These are phyloP conservation scores for Rosalia funebris DNA, from an alignment of 2,888 invertebrate species.

Conservation along the genomic window DNA sequence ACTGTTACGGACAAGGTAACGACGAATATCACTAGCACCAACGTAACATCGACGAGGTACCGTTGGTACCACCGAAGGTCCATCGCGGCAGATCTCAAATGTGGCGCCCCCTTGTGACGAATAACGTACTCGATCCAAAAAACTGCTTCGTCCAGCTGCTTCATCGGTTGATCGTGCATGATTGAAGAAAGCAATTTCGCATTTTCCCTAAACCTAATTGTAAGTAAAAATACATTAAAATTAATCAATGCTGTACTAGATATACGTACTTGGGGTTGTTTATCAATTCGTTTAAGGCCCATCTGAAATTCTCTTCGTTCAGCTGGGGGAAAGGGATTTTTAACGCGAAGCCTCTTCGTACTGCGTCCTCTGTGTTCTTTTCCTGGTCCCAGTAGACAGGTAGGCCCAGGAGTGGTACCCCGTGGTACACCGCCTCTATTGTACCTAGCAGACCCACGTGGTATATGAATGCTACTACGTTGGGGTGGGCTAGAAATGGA, in stretches of 20 bases:
- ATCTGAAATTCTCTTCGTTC: constrained; percentile 53
- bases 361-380: constrained; percentile 64
- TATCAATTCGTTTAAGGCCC: constrained; percentile 50
- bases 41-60: constrained; percentile 46
- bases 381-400: constrained; percentile 67
- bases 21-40: not conserved
- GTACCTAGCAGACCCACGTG: constrained; percentile 65
- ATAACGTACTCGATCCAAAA: constrained; percentile 53
- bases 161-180: constrained; percentile 48
- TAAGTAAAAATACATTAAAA: constrained; percentile 14
- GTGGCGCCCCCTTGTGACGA: constrained; percentile 49
- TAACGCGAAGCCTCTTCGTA: constrained; percentile 61
- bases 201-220: constrained; percentile 42
- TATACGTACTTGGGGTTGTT: constrained; percentile 51
- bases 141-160: constrained; percentile 48
- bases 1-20: not conserved
- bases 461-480: constrained; percentile 63
- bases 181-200: constrained; percentile 43
- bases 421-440: constrained; percentile 63
- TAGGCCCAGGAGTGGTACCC: constrained; percentile 65
- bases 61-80: constrained; percentile 48
- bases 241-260: not conserved
- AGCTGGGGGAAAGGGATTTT: constrained; percentile 57
- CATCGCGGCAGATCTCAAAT: constrained; percentile 45
- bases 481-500: constrained; percentile 61